Conservation (phyloP, 2,888 invertebrate species). For the Euphydryas editha region DNA sequence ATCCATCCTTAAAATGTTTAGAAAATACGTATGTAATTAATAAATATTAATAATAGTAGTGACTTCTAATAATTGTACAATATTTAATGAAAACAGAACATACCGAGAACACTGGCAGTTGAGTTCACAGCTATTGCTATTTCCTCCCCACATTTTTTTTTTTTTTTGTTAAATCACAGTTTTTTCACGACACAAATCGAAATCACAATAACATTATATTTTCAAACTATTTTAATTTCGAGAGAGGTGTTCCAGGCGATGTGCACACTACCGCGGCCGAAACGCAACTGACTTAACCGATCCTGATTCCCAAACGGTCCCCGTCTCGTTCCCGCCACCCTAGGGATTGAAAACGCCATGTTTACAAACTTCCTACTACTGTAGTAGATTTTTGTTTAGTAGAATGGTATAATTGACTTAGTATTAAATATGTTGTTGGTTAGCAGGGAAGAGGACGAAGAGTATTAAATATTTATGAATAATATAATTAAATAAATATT, state of each 20-base stretch:
- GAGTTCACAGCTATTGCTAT: constrained; percentile 68
- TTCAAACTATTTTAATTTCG: constrained; percentile 7
- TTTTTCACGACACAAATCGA: constrained; percentile 17
- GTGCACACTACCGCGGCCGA: too few species aligned
- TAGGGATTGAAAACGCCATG: constrained; percentile 47
- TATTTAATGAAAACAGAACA: constrained; percentile 47
- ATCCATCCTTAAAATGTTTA: too few species aligned
- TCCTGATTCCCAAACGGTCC: constrained; percentile 28
- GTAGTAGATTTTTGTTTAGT: constrained; percentile 53
- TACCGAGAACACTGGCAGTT: constrained; percentile 79
- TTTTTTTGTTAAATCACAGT: constrained; percentile 9
- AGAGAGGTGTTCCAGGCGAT: too few species aligned
- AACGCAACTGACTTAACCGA: not conserved
- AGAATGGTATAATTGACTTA: too few species aligned
- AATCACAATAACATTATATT: constrained; percentile 35
- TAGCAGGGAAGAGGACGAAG: too few species aligned
- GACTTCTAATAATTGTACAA: too few species aligned
- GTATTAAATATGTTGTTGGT: too few species aligned
- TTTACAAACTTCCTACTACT: constrained; percentile 53
- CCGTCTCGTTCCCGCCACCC: constrained; percentile 51
- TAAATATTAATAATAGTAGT: too few species aligned
- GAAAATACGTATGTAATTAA: too few species aligned
- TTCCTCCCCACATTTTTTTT: constrained; percentile 73
- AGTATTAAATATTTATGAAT: too few species aligned
- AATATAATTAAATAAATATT: too few species aligned